Conservation (phyloP, 2,113 vertebrate genomes). For the Semnopithecus entellus region DNA sequence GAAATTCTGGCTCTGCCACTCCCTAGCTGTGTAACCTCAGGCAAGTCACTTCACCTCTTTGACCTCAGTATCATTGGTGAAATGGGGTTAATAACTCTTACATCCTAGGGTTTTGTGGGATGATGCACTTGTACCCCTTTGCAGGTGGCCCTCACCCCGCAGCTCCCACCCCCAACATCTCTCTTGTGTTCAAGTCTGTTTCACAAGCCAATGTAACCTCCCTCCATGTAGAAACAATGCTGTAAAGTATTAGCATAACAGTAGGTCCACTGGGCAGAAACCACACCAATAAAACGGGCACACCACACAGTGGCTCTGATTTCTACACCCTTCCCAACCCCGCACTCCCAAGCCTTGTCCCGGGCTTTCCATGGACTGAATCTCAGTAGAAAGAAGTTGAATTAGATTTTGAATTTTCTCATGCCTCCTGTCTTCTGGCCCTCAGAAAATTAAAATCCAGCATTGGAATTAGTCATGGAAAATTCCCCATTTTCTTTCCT, state of each 20-base stretch:
- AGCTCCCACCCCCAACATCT: neutral
- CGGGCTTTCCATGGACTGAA: neutral
- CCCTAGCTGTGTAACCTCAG: neutral
- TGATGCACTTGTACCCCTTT: neutral
- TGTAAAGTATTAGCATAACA: neutral
- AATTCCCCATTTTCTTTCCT: neutral
- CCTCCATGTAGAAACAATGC: neutral
- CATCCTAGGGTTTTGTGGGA: neutral
- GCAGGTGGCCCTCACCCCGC: too few species aligned
- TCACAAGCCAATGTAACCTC: neutral
- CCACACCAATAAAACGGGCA: neutral
- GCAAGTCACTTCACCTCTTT: neutral
- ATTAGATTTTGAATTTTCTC: neutral
- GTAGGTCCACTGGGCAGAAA: neutral
- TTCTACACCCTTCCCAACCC: neutral
- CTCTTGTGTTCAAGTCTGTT: neutral
- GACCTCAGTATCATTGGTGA: neutral
- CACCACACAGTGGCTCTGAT: neutral
- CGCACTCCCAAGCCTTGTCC: accelerated
- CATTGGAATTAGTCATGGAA: neutral
- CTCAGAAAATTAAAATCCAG: conserved; percentile 21
- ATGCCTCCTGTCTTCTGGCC: neutral
- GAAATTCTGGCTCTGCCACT: neutral
- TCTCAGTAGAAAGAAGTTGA: neutral
- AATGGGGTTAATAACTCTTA: neutral